These are phyloP conservation scores for Oryzias dopingdopingensis DNA, from an alignment of 2,797 vertebrate species.

Conservation along the genomic window DNA sequence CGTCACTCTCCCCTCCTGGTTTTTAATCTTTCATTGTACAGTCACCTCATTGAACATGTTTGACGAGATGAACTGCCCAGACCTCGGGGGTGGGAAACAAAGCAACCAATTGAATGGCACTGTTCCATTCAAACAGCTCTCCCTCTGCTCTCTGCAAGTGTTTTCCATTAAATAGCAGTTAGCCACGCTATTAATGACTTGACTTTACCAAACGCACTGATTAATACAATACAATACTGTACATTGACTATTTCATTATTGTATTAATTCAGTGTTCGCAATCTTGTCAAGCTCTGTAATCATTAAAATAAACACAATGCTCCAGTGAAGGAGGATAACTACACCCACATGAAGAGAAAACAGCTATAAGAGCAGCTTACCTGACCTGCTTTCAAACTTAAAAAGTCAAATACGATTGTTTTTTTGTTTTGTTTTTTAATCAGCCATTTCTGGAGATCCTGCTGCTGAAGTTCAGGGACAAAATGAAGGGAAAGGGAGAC, in stretches of 20 bases:
- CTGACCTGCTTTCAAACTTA: slow-evolving; percentile 38
- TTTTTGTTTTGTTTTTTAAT: slow-evolving; percentile 39
- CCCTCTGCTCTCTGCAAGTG: slow-evolving; percentile 40
- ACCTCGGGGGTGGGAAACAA: slow-evolving; percentile 62
- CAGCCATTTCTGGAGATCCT: slow-evolving; percentile 56
- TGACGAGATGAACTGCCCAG: slow-evolving; percentile 61
- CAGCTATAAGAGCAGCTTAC: slow-evolving; percentile 19
- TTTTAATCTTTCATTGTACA: slow-evolving; percentile 68
- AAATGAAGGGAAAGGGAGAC: slow-evolving; percentile 24
- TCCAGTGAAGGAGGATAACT: slow-evolving; percentile 33
- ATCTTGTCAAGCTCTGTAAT: slow-evolving; percentile 42
- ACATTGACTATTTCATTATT: slow-evolving; percentile 54
- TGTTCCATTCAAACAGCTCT: slow-evolving; percentile 54
- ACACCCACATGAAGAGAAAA: slow-evolving; percentile 11
- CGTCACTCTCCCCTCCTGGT: slow-evolving; percentile 53
- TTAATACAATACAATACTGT: slow-evolving; percentile 52
- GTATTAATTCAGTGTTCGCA: slow-evolving; percentile 38
- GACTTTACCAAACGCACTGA: slow-evolving; percentile 48
- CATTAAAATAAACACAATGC: slow-evolving; percentile 37
- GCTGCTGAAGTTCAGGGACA: slow-evolving; percentile 44
- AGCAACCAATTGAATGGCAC: slow-evolving; percentile 55
- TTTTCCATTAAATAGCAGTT: slow-evolving; percentile 63
- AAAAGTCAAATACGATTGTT: slow-evolving; percentile 47
- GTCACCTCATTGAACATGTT: slow-evolving; percentile 54
- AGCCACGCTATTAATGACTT: slow-evolving; percentile 58